Percentiles rank a stretch among this genome's conserved stretches.
Evolutionary conservation across 2,797 vertebrate genomes (phyloP).

Genomic region (Hoplostethus atlanticus): DNA sequence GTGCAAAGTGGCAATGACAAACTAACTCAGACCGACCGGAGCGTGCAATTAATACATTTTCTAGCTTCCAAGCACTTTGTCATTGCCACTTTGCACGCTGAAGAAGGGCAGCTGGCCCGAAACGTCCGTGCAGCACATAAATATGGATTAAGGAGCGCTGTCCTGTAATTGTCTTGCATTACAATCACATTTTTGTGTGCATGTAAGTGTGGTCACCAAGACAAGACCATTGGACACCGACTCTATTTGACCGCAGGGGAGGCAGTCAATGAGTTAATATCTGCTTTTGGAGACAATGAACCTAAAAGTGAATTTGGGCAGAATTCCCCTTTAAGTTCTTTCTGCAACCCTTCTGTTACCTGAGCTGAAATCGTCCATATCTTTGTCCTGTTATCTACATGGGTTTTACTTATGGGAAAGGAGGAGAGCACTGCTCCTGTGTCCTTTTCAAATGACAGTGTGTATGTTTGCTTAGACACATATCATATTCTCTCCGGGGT

Average conservation of each 20-base stretch:
- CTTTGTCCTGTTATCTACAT: conserved; percentile 7
- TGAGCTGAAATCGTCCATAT: conserved; percentile 29
- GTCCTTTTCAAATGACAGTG: conserved; percentile 26
- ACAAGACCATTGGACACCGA: no score
- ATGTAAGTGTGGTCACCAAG: no score
- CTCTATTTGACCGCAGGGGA: not conserved
- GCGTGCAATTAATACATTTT: no score
- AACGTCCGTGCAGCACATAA: no score
- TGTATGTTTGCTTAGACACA: conserved; percentile 23
- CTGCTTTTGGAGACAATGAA: conserved; percentile 45
- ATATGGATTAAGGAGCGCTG: no score
- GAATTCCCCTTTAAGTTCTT: conserved; percentile 31
- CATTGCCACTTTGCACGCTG: no score
- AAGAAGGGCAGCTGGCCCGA: no score
- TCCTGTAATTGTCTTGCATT: no score
- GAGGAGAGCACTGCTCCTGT: conserved; percentile 19
- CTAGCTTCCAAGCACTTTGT: no score
- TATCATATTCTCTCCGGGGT: conserved; percentile 33
- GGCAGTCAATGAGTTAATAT: not conserved
- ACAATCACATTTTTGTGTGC: no score
- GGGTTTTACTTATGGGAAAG: conserved; percentile 24
- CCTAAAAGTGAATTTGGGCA: conserved; percentile 25
- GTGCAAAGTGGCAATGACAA: no score
- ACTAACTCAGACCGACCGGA: no score
- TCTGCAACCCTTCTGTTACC: not conserved